Evolutionary conservation across 2,113 vertebrate genomes (phyloP).

Genomic region (Tricholaema leucomelas): DNA sequence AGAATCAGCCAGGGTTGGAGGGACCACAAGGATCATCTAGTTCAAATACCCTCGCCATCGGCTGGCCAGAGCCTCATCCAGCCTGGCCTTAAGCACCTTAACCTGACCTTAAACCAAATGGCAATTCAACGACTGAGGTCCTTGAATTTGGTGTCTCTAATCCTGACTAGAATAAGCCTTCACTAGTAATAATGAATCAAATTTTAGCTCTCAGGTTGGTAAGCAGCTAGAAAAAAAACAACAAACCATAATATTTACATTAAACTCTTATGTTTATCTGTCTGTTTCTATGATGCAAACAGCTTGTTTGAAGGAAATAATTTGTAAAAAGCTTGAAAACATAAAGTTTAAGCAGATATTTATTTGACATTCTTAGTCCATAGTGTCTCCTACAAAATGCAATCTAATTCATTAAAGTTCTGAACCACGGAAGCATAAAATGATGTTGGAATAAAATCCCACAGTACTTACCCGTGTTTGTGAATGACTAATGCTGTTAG

Average conservation of each 20-base stretch:
- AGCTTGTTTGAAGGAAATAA: not conserved
- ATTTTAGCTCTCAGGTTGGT: not conserved
- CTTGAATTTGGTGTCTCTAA: not conserved
- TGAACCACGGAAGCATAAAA: conserved; percentile 39
- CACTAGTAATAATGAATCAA: not conserved
- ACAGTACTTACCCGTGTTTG: conserved; percentile 2
- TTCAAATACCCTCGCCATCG: no score
- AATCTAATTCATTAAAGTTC: conserved; percentile 42
- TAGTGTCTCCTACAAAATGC: not conserved
- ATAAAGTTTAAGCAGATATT: not conserved
- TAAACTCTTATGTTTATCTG: not conserved
- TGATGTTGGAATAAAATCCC: conserved; percentile 27
- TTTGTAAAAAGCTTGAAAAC: not conserved
- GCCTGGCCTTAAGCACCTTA: no score
- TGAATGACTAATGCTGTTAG: conserved; percentile 39
- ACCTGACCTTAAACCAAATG: no score
- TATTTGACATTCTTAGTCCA: conserved; percentile 4
- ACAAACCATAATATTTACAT: not conserved
- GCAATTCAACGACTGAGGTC: not conserved
- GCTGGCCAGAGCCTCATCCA: no score
- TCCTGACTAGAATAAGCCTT: not conserved
- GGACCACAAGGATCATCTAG: no score
- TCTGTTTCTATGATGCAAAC: not conserved
- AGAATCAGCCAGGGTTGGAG: no score
- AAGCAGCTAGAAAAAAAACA: not conserved